phyloP scores from a whole-genome alignment of 2,113 vertebrate genomes.

The Talpa occidentalis region DNA sequence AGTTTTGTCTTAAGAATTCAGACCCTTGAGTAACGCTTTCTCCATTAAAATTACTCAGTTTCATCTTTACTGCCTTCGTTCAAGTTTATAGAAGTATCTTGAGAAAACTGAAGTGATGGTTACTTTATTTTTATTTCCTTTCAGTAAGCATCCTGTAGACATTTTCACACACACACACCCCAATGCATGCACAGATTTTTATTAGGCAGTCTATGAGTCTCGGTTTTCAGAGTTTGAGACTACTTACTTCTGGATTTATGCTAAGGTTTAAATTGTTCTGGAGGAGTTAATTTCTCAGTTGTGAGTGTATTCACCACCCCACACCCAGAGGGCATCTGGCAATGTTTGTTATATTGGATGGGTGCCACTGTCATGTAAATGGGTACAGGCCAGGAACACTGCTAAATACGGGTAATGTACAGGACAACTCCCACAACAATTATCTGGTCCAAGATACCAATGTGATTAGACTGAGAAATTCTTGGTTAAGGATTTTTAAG shows the following conservation, averaged over 20 bases:
- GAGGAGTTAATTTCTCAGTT: neutral
- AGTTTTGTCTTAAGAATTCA: neutral
- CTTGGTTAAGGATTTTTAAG: neutral
- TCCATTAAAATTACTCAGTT: neutral
- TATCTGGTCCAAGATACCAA: neutral
- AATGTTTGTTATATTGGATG: neutral
- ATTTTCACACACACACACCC: neutral
- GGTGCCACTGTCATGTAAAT: neutral
- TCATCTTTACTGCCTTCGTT: neutral
- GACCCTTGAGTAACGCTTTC: neutral
- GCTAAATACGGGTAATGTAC: neutral
- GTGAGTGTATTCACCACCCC: neutral
- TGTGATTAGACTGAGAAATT: neutral
- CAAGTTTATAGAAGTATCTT: neutral
- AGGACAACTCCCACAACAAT: neutral
- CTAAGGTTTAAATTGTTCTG: neutral
- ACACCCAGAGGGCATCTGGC: neutral
- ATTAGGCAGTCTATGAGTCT: neutral
- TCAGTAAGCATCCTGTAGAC: neutral
- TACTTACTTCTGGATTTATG: neutral
- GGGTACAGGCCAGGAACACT: neutral
- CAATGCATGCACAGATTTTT: neutral
- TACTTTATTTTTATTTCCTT: neutral
- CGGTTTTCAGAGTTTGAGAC: neutral
- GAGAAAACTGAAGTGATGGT: neutral